Conservation (phyloP, 2,113 vertebrate species). For the Thamnaconus septentrionalis region DNA sequence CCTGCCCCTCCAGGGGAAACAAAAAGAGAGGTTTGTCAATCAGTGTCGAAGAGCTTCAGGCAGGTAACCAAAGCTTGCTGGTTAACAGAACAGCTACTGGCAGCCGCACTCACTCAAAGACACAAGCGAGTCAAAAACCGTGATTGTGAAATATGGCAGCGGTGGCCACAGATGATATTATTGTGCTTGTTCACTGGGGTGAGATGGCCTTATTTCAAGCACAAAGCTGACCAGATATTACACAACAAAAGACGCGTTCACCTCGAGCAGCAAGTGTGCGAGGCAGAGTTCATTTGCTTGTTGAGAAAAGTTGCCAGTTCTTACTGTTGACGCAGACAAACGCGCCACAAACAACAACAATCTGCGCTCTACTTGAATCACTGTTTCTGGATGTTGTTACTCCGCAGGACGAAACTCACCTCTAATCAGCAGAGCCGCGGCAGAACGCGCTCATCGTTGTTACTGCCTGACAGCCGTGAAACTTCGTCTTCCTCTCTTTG, state of each 20-base stretch:
- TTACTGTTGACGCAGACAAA: neutral
- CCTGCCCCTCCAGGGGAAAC: slow-evolving; percentile 35
- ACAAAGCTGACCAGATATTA: slow-evolving; percentile 12
- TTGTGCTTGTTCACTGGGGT: slow-evolving; percentile 45
- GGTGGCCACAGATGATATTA: slow-evolving; percentile 17
- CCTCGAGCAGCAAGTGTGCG: neutral
- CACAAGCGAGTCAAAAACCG: neutral
- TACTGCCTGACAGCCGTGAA: neutral
- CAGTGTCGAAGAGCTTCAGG: slow-evolving; percentile 31
- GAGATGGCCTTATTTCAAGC: slow-evolving; percentile 51
- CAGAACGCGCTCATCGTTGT: slow-evolving; percentile 26
- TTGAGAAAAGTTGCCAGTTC: neutral
- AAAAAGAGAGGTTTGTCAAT: slow-evolving; percentile 25
- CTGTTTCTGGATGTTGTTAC: neutral
- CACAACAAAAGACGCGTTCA: slow-evolving; percentile 13
- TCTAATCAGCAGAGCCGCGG: slow-evolving; percentile 30
- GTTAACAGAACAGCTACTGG: slow-evolving; percentile 55
- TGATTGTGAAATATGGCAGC: too few relatives aligned
- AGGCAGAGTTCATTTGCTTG: neutral
- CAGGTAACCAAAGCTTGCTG: slow-evolving; percentile 45
- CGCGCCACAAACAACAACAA: neutral
- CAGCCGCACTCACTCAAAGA: neutral
- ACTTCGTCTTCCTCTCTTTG: too few relatives aligned
- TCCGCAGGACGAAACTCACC: slow-evolving; percentile 28
- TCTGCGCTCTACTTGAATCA: neutral